Percentiles rank a stretch among this genome's conserved stretches.
These are phyloP conservation scores for Pegoplata infirma DNA, from an alignment of 2,888 invertebrate species.

Conservation along the genomic window DNA sequence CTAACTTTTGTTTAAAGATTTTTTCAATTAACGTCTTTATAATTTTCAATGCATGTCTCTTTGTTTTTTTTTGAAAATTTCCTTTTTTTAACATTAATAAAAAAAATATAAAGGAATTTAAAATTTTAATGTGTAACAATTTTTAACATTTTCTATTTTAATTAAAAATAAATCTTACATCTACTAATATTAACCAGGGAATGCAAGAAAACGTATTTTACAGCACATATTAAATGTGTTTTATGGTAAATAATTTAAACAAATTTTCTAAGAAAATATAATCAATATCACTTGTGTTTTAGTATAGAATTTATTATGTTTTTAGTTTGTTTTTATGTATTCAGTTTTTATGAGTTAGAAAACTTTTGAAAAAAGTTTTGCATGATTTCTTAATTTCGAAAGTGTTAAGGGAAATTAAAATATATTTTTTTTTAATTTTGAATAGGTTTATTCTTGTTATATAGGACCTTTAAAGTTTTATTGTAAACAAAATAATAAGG, in stretches of 20 bases:
- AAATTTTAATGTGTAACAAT: constrained; percentile 24
- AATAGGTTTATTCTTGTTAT: too few species aligned
- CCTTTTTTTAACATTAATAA: neutral
- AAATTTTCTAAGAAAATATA: constrained; percentile 26
- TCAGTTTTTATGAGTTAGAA: too few species aligned
- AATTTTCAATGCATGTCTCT: neutral
- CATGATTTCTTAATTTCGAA: too few species aligned
- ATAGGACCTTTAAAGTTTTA: too few species aligned
- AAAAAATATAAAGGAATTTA: constrained; percentile 4
- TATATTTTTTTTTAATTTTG: too few species aligned
- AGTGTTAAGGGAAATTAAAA: too few species aligned
- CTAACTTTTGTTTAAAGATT: neutral
- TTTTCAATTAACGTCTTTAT: neutral
- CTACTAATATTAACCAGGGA: constrained; percentile 66
- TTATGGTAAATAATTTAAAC: constrained; percentile 73
- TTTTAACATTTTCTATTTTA: constrained; percentile 60
- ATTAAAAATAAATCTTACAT: constrained; percentile 27
- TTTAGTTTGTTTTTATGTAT: neutral
- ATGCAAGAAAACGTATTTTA: constrained; percentile 76
- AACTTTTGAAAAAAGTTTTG: too few species aligned
- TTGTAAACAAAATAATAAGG: too few species aligned
- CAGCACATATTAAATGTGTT: constrained; percentile 76
- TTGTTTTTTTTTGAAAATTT: neutral
- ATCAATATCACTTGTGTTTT: neutral
- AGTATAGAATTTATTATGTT: neutral